phyloP scores from a whole-genome alignment of 2,888 invertebrate genomes.

The Tenthredo notha region DNA sequence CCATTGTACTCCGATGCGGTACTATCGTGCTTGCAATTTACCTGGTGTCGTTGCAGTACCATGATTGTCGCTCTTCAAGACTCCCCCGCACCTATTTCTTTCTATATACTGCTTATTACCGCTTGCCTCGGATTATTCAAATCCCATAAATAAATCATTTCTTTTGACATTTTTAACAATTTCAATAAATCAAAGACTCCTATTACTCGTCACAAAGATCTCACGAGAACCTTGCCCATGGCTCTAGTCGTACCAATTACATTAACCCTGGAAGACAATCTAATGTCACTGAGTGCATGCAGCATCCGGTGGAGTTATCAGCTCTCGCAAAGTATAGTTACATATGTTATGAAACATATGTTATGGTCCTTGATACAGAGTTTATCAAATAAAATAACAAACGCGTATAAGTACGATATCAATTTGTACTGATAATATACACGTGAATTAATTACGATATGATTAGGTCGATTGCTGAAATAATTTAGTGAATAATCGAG shows the following conservation, averaged over 20 bases:
- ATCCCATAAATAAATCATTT: not conserved
- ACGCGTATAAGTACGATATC: not conserved
- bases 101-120: slow-evolving; percentile 18
- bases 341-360: not conserved
- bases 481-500: not conserved
- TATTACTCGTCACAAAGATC: not conserved
- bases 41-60: not conserved
- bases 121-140: not conserved
- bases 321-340: not conserved
- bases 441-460: not conserved
- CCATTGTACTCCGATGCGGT: slow-evolving; percentile 13
- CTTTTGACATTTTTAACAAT: not conserved
- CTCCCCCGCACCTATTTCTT: not conserved
- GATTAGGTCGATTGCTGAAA: not conserved
- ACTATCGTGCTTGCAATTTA: slow-evolving; percentile 14
- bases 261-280: slow-evolving; percentile 22
- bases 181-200: not conserved
- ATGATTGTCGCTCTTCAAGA: slow-evolving; percentile 19
- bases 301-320: slow-evolving; percentile 35
- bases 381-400: not conserved
- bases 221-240: not conserved
- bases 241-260: not conserved
- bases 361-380: not conserved
- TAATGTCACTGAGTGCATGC: not conserved
- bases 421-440: no score